Conservation (phyloP, 2,113 vertebrate species). For the Octodon degus region DNA sequence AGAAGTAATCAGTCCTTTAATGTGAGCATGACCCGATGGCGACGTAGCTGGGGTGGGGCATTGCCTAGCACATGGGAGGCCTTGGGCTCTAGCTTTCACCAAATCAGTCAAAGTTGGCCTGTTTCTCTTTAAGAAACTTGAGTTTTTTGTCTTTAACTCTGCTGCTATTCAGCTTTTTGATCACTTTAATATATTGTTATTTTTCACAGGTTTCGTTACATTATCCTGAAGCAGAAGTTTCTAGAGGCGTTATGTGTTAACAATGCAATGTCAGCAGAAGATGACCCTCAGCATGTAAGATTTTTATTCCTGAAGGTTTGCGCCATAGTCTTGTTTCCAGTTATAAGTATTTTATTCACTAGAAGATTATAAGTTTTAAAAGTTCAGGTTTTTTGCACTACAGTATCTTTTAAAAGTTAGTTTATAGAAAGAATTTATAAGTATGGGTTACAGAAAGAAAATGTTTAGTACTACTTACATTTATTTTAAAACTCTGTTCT, state of each 20-base stretch:
- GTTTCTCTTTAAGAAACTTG: slow-evolving; percentile 25
- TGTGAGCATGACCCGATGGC: not conserved
- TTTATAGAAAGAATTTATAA: not conserved
- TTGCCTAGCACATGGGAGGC: not conserved
- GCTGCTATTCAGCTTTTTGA: slow-evolving; percentile 5
- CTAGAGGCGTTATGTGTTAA: slow-evolving; percentile 98
- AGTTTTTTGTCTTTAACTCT: not conserved
- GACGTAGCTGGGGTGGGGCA: not conserved
- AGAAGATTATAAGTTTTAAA: slow-evolving; percentile 19
- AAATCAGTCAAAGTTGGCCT: not conserved
- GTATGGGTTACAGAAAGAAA: not conserved
- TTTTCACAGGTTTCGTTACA: slow-evolving; percentile 94
- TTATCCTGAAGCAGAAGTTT: slow-evolving; percentile 98
- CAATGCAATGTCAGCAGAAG: slow-evolving; percentile 96
- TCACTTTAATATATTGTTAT: slow-evolving; percentile 51
- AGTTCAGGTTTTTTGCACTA: not conserved
- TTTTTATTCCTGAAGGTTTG: slow-evolving; percentile 82
- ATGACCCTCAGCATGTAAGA: slow-evolving; percentile 97
- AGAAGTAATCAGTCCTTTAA: slow-evolving; percentile 8
- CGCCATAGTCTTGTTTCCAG: slow-evolving; percentile 80
- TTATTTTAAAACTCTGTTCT: not conserved
- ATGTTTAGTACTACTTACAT: not conserved
- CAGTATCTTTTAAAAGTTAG: not conserved
- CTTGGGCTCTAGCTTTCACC: not conserved
- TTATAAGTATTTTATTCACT: slow-evolving; percentile 60